Percentiles rank a stretch among this genome's conserved stretches.
phyloP scores from a whole-genome alignment of 2,888 invertebrate genomes.

The Chrysolina oricalcia region DNA sequence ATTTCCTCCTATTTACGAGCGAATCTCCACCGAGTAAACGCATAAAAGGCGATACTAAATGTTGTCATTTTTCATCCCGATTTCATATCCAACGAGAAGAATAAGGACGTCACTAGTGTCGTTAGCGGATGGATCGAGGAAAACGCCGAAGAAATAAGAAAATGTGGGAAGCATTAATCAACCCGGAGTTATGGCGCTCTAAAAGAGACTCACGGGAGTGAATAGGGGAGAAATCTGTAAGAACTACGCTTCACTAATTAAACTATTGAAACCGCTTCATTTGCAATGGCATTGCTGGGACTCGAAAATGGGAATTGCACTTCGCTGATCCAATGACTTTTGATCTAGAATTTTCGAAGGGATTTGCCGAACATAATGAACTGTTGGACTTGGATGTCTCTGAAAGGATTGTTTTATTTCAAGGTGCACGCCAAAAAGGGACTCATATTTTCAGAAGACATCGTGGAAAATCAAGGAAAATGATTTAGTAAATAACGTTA shows the following conservation, averaged over 20 bases:
- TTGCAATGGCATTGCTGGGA: neutral
- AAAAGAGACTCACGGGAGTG: neutral
- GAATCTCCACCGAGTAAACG: neutral
- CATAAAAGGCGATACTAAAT: conserved; percentile 13
- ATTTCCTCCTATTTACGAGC: neutral
- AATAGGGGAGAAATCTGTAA: neutral
- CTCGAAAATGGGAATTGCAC: neutral
- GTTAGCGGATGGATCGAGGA: conserved; percentile 42
- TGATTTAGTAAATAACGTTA: no score
- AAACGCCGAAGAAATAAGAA: conserved; percentile 41
- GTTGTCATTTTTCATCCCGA: conserved; percentile 15
- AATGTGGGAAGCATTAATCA: conserved; percentile 43
- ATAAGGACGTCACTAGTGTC: conserved; percentile 36
- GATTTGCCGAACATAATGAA: neutral
- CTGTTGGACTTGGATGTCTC: neutral
- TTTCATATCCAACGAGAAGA: conserved; percentile 9
- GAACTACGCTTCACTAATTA: conserved; percentile 1
- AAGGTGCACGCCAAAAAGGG: no score
- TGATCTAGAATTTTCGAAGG: neutral
- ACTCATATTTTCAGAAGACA: no score
- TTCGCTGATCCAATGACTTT: neutral
- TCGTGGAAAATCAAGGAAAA: no score
- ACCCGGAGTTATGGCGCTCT: conserved; percentile 32
- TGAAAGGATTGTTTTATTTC: no score
- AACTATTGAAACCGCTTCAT: conserved; percentile 8